Evolutionary conservation across 2,113 vertebrate genomes (phyloP).

Genomic region (Pseudorectes ferrugineus): DNA sequence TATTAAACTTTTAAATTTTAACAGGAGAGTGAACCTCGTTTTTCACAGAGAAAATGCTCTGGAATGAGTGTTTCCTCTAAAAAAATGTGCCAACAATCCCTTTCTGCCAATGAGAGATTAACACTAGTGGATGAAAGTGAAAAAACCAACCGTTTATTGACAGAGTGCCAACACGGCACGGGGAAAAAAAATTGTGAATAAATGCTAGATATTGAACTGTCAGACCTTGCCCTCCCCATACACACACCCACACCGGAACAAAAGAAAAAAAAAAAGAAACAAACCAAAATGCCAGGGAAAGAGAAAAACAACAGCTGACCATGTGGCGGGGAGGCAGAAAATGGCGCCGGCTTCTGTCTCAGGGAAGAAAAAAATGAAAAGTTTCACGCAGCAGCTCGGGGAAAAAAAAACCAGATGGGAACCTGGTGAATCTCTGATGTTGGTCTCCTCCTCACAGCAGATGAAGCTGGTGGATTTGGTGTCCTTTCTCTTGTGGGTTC

Average conservation of each 20-base stretch:
- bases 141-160: background rate
- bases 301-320: background rate
- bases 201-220: background rate
- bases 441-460: too few species aligned
- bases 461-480: too few species aligned
- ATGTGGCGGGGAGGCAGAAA: background rate
- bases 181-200: background rate
- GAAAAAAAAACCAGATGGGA: too few species aligned
- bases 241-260: background rate
- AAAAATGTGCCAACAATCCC: background rate
- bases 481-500: too few species aligned
- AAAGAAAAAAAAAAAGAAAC: background rate
- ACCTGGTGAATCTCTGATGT: too few species aligned
- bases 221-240: background rate
- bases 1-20: too few species aligned
- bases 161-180: fast-evolving
- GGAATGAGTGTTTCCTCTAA: background rate
- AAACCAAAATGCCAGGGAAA: background rate
- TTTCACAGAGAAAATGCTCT: background rate
- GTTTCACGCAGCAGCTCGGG: background rate
- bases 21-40: too few species aligned
- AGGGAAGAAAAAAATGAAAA: background rate
- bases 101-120: background rate
- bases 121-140: background rate
- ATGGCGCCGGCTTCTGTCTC: background rate